These are phyloP conservation scores for Paedocypris sp. DNA, from an alignment of 2,113 vertebrate genomes.

Conservation along the genomic window DNA sequence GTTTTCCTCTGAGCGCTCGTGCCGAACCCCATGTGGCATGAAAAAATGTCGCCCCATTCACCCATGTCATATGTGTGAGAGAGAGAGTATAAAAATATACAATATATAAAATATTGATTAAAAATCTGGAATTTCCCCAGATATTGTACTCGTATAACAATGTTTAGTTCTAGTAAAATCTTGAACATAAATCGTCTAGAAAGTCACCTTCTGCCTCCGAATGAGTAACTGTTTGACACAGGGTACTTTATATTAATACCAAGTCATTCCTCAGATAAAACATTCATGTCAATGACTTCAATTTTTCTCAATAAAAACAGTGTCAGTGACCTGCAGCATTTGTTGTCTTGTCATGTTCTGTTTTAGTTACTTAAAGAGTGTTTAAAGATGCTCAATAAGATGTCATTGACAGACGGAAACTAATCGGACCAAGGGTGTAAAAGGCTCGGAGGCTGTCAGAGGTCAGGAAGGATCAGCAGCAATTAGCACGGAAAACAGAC, in stretches of 20 bases:
- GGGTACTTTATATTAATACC: slow-evolving; percentile 45
- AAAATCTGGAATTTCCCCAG: slow-evolving; percentile 25
- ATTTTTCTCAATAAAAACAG: too few relatives aligned
- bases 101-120: too few relatives aligned
- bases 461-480: slow-evolving; percentile 54
- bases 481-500: slow-evolving; percentile 59
- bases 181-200: slow-evolving; percentile 42
- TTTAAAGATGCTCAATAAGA: neutral
- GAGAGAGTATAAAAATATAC: too few relatives aligned
- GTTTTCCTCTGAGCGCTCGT: too few relatives aligned
- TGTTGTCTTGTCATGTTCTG: neutral
- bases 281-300: too few relatives aligned
- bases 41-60: too few relatives aligned
- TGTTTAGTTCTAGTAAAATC: slow-evolving; percentile 22
- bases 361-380: neutral
- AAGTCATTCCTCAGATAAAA: slow-evolving; percentile 37
- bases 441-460: slow-evolving; percentile 51
- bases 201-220: slow-evolving; percentile 41
- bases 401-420: neutral
- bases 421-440: slow-evolving; percentile 28
- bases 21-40: too few relatives aligned
- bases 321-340: too few relatives aligned
- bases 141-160: slow-evolving; percentile 29
- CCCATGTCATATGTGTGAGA: too few relatives aligned
- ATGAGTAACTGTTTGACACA: slow-evolving; percentile 43